A percentile compares a stretch with the other conserved stretches of the same genome.
Evolutionary conservation across 2,797 vertebrate genomes (phyloP).

Genomic region (Chaetodon trifasciatus): DNA sequence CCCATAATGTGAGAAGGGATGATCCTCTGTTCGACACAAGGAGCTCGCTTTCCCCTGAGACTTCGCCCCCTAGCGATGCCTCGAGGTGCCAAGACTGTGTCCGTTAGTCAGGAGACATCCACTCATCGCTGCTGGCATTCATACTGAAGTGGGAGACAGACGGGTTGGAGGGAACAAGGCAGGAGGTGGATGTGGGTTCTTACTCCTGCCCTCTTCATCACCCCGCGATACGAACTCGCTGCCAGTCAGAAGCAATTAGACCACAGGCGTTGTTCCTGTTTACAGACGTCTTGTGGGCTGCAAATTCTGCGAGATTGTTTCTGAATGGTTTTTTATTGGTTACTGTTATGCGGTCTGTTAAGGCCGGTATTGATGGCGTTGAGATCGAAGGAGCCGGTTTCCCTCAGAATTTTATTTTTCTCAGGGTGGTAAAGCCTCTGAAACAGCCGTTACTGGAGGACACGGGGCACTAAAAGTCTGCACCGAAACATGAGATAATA

Average conservation of each 20-base stretch:
- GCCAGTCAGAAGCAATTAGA: slow-evolving; percentile 32
- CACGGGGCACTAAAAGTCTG: slow-evolving; percentile 10
- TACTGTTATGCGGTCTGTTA: slow-evolving; percentile 31
- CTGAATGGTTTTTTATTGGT: slow-evolving; percentile 43
- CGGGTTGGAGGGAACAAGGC: slow-evolving; percentile 42
- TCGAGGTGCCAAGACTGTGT: slow-evolving; percentile 48
- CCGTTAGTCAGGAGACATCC: slow-evolving; percentile 40
- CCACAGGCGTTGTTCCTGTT: slow-evolving; percentile 29
- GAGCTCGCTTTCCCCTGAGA: slow-evolving; percentile 34
- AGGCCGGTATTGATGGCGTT: slow-evolving; percentile 48
- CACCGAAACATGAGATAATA: not conserved
- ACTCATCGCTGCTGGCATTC: slow-evolving; percentile 44
- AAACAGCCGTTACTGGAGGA: slow-evolving; percentile 18
- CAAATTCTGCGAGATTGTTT: slow-evolving; percentile 42
- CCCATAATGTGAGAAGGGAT: slow-evolving; percentile 4
- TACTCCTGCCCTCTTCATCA: slow-evolving; percentile 44
- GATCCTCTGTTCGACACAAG: slow-evolving; percentile 13
- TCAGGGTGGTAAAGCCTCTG: slow-evolving; percentile 20
- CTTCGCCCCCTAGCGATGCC: slow-evolving; percentile 54
- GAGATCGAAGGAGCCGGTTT: slow-evolving; percentile 50
- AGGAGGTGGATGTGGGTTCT: slow-evolving; percentile 43
- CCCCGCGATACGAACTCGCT: slow-evolving; percentile 1
- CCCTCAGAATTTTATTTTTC: slow-evolving; percentile 24
- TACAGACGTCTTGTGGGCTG: slow-evolving; percentile 21
- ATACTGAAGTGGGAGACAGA: slow-evolving; percentile 48